Base-by-base conservation (phyloP, 2,888 invertebrate species). In the Xylocampa areola region DNA sequence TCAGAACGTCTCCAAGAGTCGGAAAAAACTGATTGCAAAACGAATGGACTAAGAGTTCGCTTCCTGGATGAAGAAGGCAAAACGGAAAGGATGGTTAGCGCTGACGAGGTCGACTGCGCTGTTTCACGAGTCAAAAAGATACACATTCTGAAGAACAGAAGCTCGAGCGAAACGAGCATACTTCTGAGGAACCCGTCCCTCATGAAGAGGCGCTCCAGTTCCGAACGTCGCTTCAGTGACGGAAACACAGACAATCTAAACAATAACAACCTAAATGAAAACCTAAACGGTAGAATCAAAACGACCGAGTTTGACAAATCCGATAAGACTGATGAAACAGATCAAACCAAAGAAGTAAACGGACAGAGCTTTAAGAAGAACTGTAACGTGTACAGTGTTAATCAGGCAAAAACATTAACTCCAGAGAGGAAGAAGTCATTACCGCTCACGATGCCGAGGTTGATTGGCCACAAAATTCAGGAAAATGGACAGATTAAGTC, bases 151-250 rank as follows among this genome's bases (percentile, higher is more conserved):
- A 94, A 94, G 68, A 94, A 93, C 74, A 87, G 94, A 59, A 94
- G 94, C 76, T 94, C 94, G 2, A 94, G 94, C 64, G 94, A 94
- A 67, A 93, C 94, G 21, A 94, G 94, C 75, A 89, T 94, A 44
- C 76, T 94, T 47, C 73, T 94, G 43, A 85, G 94, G 51, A 91
- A 93, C 62, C 88, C 93, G 1, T 92, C 92, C 23, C 81, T 94
- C 13, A 86, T 89, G 70, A 92, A 91, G 70, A 82, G 92, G 45
- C 88, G 89, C 29, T 82, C 87, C 39, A 85, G 85, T 71, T 79
- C 80, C 29, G 91, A 92, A 48, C 86, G 88, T 27, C 86, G 90
- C n/a, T 84, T 83, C 64, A 88, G 88, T 73, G 86, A 86, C 55
- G 87, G 88, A 6, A 78, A 81, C 29, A 75, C 84, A 14, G 92